A percentile compares a stretch with the other conserved stretches of the same genome.
Evolutionary conservation across 2,113 vertebrate genomes (phyloP).

Genomic region (Ictalurus punctatus): DNA sequence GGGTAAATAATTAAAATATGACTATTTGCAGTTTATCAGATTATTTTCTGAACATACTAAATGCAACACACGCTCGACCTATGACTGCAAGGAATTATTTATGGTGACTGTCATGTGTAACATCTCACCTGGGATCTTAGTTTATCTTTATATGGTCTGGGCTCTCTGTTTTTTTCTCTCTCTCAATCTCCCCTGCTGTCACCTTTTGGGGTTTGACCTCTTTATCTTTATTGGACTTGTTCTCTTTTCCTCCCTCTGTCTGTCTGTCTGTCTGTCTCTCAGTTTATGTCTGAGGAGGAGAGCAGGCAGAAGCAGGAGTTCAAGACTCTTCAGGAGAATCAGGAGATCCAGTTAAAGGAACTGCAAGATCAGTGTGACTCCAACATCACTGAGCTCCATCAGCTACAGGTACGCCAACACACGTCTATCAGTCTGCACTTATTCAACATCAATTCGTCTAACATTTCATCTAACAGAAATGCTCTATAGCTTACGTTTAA

Average conservation of each 20-base stretch:
- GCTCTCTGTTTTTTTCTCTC: not conserved
- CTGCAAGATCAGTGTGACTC: constrained; percentile 64
- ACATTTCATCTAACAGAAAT: not conserved
- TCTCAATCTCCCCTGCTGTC: not conserved
- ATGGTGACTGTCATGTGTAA: not conserved
- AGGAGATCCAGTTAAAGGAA: constrained; percentile 57
- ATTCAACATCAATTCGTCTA: not conserved
- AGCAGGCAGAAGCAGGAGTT: constrained; percentile 56
- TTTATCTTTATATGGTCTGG: not conserved
- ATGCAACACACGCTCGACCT: not conserved
- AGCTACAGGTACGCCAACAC: constrained; percentile 65
- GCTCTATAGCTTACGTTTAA: not conserved
- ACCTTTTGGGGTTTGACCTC: not conserved
- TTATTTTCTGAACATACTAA: not conserved
- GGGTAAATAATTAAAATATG: not conserved
- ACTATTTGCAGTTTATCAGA: not conserved
- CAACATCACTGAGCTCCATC: constrained; percentile 66
- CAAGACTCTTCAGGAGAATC: constrained; percentile 59
- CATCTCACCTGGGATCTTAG: not conserved
- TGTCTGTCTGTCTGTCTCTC: not conserved
- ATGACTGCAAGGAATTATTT: not conserved
- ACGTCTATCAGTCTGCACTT: not conserved
- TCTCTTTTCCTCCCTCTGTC: not conserved
- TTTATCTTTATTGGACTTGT: not conserved
- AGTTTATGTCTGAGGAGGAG: constrained; percentile 64